Evolutionary conservation across 1,140 invertebrate genomes (phyloP), one percentile per base, ranked within the genome.

Genomic region (Cepaea nemoralis): DNA sequence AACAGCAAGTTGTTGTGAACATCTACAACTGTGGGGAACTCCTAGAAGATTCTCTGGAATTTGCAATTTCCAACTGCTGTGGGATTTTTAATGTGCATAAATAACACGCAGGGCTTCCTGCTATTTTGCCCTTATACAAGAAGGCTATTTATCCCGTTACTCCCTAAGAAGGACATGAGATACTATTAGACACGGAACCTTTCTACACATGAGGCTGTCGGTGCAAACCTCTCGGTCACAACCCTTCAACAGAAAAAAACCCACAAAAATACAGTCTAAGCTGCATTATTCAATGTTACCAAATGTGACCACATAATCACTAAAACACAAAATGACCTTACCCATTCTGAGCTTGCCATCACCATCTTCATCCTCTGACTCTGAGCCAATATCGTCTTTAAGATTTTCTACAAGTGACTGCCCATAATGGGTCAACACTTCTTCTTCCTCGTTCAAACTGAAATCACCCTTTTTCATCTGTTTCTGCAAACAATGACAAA

Each of bases 371-470:
- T 93, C 93, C 77, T 96, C 96, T 85, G 97, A 95, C 82, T 93
- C 94, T 88, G 96, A 95, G 83, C 94, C 96, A 35, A 94, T 94
- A 89, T 97, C 95, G 40, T 89, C 87, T 87, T 98, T 96, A 93
- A 96, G 98, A 85, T 96, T 96, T 90, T 98, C 97, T 85, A 95
- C 95, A 14, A 99, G 90, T 10, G 95, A 95, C 91, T 97, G 95
- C 0, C 97, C 97, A 91, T 94, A 94, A 83, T 91, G 90, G 22
- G 90, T 91, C 27, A 91, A 79, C 35, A 90, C 88, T 66, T 91
- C 90, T 87, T 97, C 96, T 86, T 97, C 96, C 84, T 98, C 96
- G 86, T 95, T 94, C 22, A 98, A 91, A 91, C 96, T 97, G 85
- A 95, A 98, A 78, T 87, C 86, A 76, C 59, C 37, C 35, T 73